Evolutionary conservation across 2,888 invertebrate genomes (phyloP).

Genomic region (Serrognathus titanus): DNA sequence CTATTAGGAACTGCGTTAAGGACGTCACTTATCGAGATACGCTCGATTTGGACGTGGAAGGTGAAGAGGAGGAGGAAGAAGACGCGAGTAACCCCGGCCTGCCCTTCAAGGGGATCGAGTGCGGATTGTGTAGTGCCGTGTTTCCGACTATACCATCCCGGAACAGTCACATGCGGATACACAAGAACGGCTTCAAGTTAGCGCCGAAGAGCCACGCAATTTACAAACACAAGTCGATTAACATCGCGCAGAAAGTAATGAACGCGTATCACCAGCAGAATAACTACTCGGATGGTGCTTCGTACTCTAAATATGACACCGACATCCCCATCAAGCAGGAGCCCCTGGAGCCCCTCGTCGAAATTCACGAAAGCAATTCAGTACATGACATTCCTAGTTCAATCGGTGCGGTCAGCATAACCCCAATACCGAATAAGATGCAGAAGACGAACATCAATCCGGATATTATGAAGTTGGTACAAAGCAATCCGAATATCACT

Average conservation of each 20-base stretch:
- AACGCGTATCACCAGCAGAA: conserved; percentile 6
- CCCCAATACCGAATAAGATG: conserved; percentile 41
- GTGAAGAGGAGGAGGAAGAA: conserved; percentile 17
- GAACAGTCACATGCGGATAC: conserved; percentile 49
- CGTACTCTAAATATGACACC: conserved; percentile 6
- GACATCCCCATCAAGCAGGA: conserved; percentile 31
- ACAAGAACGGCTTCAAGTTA: conserved; percentile 35
- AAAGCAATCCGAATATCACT: conserved; percentile 47
- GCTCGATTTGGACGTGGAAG: conserved; percentile 25
- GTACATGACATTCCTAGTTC: conserved; percentile 22
- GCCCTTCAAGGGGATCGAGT: conserved; percentile 38
- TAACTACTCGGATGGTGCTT: neutral
- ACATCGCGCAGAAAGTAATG: neutral
- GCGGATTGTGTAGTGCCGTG: conserved; percentile 44
- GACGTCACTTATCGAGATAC: conserved; percentile 42
- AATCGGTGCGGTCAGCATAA: conserved; percentile 43
- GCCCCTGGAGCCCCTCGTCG: conserved; percentile 44
- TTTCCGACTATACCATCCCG: conserved; percentile 46
- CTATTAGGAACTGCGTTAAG: conserved; percentile 42
- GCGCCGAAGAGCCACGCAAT: conserved; percentile 8
- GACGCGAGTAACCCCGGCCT: conserved; percentile 5
- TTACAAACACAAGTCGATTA: conserved; percentile 6
- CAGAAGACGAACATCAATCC: conserved; percentile 33
- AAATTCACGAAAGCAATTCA: conserved; percentile 41
- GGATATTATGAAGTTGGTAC: conserved; percentile 45